Percentiles rank a stretch among this genome's conserved stretches.
Evolutionary conservation across 2,888 invertebrate species (phyloP).

Genomic region (Deilephila porcellus): DNA sequence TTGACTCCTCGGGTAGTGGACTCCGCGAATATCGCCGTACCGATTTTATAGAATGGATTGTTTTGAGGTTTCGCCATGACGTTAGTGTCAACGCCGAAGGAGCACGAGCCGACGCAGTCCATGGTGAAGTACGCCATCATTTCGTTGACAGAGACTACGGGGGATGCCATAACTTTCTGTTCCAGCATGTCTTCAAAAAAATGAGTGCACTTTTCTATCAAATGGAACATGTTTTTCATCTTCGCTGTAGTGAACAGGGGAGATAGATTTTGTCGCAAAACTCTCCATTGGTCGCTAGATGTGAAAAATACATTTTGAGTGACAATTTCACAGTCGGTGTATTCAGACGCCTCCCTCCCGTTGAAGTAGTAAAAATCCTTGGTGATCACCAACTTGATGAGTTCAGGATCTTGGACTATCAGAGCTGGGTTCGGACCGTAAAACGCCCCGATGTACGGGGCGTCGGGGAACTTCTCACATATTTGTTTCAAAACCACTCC

Average conservation of each 20-base stretch:
- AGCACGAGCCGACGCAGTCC: slow-evolving; percentile 56
- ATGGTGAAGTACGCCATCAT: slow-evolving; percentile 56
- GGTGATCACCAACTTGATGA: slow-evolving; percentile 55
- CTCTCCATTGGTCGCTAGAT: slow-evolving; percentile 64
- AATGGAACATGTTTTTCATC: slow-evolving; percentile 66
- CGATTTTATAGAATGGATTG: slow-evolving; percentile 54
- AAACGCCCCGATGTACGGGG: slow-evolving; percentile 60
- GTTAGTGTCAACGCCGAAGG: slow-evolving; percentile 47
- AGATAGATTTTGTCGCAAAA: slow-evolving; percentile 61
- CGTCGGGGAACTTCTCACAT: slow-evolving; percentile 50
- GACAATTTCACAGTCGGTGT: slow-evolving; percentile 49
- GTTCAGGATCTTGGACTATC: slow-evolving; percentile 55
- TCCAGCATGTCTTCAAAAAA: slow-evolving; percentile 52
- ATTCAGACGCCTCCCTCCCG: slow-evolving; percentile 55
- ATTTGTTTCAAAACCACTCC: slow-evolving; percentile 48
- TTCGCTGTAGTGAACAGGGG: slow-evolving; percentile 63
- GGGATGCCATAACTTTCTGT: slow-evolving; percentile 34
- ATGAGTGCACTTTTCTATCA: slow-evolving; percentile 53
- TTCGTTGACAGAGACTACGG: slow-evolving; percentile 44
- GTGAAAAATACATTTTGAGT: slow-evolving; percentile 57
- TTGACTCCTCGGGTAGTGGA: slow-evolving; percentile 48
- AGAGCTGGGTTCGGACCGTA: slow-evolving; percentile 64
- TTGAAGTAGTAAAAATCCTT: slow-evolving; percentile 64
- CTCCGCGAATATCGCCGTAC: slow-evolving; percentile 47
- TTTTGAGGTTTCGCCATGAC: slow-evolving; percentile 35